Conservation (phyloP, 1,140 invertebrate species). For the Drosophila kurseongensis region DNA sequence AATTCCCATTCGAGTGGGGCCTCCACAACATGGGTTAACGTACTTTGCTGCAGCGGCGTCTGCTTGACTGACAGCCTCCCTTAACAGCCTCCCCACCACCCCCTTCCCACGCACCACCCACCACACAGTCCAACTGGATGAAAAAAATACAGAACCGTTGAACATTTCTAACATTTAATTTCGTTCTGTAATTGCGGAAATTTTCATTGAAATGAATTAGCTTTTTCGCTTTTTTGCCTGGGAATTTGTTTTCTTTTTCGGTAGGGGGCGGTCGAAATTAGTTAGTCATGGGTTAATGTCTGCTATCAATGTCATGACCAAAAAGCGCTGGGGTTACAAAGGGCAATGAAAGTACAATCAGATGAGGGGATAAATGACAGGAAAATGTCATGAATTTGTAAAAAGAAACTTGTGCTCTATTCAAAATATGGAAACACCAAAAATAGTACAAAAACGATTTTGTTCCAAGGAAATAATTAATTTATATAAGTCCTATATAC, state of each 20-base stretch:
- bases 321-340: neutral
- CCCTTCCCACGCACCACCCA: neutral
- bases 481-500: too few species aligned
- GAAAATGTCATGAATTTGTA: conserved; percentile 4
- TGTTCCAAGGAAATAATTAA: too few species aligned
- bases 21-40: conserved; percentile 69
- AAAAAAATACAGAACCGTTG: conserved; percentile 33
- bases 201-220: conserved; percentile 82
- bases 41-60: conserved; percentile 72
- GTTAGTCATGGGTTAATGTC: conserved; percentile 57
- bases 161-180: conserved; percentile 76
- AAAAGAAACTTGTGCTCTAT: too few species aligned
- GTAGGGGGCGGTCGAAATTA: conserved; percentile 11
- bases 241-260: conserved; percentile 28
- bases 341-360: conserved; percentile 29
- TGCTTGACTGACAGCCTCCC: conserved; percentile 59
- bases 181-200: conserved; percentile 73
- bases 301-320: conserved; percentile 74
- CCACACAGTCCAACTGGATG: conserved; percentile 24
- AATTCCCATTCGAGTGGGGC: conserved; percentile 46
- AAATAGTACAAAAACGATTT: too few species aligned
- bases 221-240: conserved; percentile 30
- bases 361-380: neutral
- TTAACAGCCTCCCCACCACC: conserved; percentile 12
- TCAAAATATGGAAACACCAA: too few species aligned